Base-by-base conservation (phyloP, 2,113 vertebrate species). In the Dolichotis patagonum region DNA sequence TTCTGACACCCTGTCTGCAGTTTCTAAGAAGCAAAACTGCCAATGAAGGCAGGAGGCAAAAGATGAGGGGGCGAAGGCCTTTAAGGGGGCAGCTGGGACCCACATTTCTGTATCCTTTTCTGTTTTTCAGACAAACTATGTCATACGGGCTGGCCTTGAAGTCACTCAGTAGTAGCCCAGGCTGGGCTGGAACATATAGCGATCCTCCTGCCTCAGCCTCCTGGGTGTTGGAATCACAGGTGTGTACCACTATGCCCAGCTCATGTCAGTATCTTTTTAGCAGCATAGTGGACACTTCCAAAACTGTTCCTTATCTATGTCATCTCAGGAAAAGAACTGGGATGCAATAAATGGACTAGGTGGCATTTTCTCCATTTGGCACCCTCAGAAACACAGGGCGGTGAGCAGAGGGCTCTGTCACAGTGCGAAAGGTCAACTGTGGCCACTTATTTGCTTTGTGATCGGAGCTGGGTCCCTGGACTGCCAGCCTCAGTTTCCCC, bases 401-500 rank as follows among this genome's bases (percentile, higher is more conserved):
- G 30, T 0, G n/a, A 85, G 56, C 56, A 49, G 46, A 78, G 54
- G 75, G 35, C 24, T 90, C 83, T 52, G 43, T 30, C 17, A 38
- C 58, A 41, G 56, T 28, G n/a, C 56, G 26, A 46, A 92, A 83
- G 28, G 1, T 35, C 85, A 35, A 3, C 32, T 22, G 22, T n/a
- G 35, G 49, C 49, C 78, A 35, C 46, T 38, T 26, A 71, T 71
- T 90, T 80, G 41, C 73, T 77, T 49, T 41, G 60, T 63, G 28
- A 43, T n/a, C 60, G 19, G 56, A 63, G 46, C 73, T 5, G 62
- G 22, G 14, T 46, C 67, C 28, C 60, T n/a, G 46, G 81, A 22
- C 28, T 38, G 13, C 30, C 85, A 93, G 58, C 93, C 88, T 95
- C 90, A 77, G 65, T 95, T 93, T 95, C 60, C n/a, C 30, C 65